These are phyloP conservation scores for Planococcus citri DNA, from an alignment of 1,140 invertebrate species.

Conservation along the genomic window DNA sequence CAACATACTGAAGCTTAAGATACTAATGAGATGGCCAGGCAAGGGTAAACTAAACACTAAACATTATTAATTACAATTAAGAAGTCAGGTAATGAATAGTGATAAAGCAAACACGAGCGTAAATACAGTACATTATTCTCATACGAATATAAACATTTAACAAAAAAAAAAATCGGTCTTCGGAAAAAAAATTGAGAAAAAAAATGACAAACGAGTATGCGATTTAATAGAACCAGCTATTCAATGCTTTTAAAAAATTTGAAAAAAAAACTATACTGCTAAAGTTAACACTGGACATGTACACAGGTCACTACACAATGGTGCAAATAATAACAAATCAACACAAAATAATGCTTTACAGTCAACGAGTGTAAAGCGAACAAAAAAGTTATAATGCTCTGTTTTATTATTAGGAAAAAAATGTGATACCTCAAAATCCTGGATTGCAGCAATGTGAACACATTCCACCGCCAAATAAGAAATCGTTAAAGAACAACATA, in stretches of 20 bases:
- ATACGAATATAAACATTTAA: constrained; percentile 3
- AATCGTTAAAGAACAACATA: constrained; percentile 10
- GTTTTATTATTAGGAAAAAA: constrained; percentile 14
- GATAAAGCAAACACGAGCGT: constrained; percentile 24
- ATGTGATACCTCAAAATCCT: constrained; percentile 11
- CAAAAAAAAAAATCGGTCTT: no score
- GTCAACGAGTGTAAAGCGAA: constrained; percentile 15
- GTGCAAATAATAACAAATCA: constrained; percentile 19
- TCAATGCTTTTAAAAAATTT: constrained; percentile 23
- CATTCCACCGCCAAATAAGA: constrained; percentile 19
- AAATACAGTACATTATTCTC: constrained; percentile 21
- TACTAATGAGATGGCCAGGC: constrained; percentile 29
- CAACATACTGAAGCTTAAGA: constrained; percentile 28
- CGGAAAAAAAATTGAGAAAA: background rate
- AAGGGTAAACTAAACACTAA: constrained; percentile 22
- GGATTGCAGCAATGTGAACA: constrained; percentile 18
- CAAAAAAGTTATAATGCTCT: constrained; percentile 14
- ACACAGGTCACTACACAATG: constrained; percentile 19
- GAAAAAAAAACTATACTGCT: constrained; percentile 24
- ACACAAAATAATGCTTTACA: constrained; percentile 19
- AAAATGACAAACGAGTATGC: constrained; percentile 6
- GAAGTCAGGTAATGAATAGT: constrained; percentile 21
- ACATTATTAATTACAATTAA: constrained; percentile 8
- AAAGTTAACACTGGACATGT: constrained; percentile 23
- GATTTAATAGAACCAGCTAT: constrained; percentile 21